phyloP scores from a whole-genome alignment of 2,888 invertebrate genomes.

The Saturnia japonica region DNA sequence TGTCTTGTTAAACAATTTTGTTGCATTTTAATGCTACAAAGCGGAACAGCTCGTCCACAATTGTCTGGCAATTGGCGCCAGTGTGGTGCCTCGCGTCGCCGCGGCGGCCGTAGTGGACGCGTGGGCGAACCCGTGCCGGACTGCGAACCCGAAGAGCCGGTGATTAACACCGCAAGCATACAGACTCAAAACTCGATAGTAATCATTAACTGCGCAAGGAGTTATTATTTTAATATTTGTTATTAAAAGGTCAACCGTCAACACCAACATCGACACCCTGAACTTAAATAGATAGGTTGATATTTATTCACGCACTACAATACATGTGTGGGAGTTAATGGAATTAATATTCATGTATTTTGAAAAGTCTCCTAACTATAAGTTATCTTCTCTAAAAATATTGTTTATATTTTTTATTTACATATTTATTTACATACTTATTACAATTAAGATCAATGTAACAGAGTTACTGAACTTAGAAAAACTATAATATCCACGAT shows the following conservation, averaged over 20 bases:
- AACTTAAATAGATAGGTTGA: neutral
- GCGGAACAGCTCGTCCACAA: constrained; percentile 34
- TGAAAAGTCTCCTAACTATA: neutral
- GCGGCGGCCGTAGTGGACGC: constrained; percentile 30
- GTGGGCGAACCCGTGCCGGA: constrained; percentile 66
- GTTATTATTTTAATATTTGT: constrained; percentile 27
- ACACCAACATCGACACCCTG: neutral
- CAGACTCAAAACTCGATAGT: constrained; percentile 50
- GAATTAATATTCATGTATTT: neutral
- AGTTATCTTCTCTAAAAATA: neutral
- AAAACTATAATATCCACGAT: neutral
- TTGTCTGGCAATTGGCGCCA: constrained; percentile 56
- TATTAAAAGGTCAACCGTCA: constrained; percentile 2
- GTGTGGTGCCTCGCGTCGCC: constrained; percentile 22
- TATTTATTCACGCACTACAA: constrained; percentile 2
- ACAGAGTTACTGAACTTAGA: neutral
- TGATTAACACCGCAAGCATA: constrained; percentile 64
- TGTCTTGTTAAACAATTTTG: constrained; percentile 8
- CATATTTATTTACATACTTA: no score
- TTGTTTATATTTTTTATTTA: neutral
- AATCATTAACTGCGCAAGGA: constrained; percentile 45
- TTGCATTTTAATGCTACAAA: constrained; percentile 14
- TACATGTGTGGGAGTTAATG: constrained; percentile 5
- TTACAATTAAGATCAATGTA: neutral
- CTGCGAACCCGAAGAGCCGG: constrained; percentile 44